Conservation (phyloP, 1,140 invertebrate species). For the Radopholus similis region DNA sequence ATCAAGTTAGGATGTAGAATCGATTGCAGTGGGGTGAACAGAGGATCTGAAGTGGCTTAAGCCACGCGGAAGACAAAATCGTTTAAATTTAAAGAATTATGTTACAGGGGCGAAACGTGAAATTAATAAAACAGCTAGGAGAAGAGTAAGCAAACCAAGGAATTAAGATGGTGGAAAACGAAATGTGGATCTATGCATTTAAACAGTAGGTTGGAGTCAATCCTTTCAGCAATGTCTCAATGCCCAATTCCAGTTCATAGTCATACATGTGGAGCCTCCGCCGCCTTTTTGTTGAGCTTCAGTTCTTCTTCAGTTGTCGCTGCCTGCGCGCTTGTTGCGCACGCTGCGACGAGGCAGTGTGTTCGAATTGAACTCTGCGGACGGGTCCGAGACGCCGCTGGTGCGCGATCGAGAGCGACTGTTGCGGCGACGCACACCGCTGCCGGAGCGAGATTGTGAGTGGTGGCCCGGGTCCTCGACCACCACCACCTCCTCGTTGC, state of each 20-base stretch:
- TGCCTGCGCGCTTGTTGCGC: constrained; percentile 14
- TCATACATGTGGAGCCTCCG: no score
- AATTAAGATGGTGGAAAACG: not conserved
- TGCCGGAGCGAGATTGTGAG: not conserved
- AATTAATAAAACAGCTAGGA: not conserved
- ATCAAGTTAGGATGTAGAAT: no score
- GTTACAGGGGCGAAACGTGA: no score
- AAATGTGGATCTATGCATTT: no score
- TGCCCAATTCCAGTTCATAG: no score
- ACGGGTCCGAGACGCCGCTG: not conserved
- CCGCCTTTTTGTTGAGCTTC: no score
- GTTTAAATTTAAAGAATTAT: no score
- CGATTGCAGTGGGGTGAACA: no score
- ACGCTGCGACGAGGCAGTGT: constrained; percentile 26
- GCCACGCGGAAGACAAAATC: no score
- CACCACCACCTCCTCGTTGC: constrained; percentile 2
- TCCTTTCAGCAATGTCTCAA: no score
- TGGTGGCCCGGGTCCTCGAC: not conserved
- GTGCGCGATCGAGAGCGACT: constrained; percentile 30
- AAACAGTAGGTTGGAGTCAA: no score
- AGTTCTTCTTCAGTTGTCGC: not conserved
- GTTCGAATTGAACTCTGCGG: not conserved
- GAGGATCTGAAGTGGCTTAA: no score
- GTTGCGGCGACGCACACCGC: not conserved
- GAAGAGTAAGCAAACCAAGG: not conserved